These are phyloP conservation scores for Hemichromis elongatus DNA, from an alignment of 2,113 vertebrate species.

Conservation along the genomic window DNA sequence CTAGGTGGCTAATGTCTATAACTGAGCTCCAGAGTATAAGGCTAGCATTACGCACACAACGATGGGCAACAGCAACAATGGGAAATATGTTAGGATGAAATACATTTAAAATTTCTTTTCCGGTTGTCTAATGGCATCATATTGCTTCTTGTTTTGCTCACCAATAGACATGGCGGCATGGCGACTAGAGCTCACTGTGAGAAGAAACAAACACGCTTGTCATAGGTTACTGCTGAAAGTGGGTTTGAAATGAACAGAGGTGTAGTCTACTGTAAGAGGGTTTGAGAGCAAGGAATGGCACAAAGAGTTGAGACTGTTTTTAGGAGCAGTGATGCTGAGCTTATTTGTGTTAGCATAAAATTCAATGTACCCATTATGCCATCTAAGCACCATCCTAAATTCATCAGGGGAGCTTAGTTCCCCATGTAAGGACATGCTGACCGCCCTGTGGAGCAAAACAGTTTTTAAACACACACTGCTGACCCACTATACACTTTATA, in stretches of 20 bases:
- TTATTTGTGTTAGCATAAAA: slow-evolving; percentile 21
- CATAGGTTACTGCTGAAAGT: neutral
- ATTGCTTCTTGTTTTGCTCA: neutral
- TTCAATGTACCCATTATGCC: slow-evolving; percentile 35
- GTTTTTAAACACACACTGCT: slow-evolving; percentile 1
- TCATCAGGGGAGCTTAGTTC: slow-evolving; percentile 13
- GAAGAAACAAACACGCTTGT: neutral
- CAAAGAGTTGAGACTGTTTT: neutral
- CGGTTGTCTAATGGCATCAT: neutral
- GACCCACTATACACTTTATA: neutral
- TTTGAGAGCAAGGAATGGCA: neutral
- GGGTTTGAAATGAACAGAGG: neutral
- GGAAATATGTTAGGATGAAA: neutral
- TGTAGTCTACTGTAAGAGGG: neutral
- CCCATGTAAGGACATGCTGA: slow-evolving; percentile 40
- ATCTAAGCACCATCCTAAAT: slow-evolving; percentile 33
- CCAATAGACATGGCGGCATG: neutral
- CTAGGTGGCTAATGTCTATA: neutral
- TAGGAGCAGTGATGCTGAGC: neutral
- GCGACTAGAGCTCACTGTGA: neutral
- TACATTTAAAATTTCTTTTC: neutral
- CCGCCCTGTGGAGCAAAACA: slow-evolving; percentile 1
- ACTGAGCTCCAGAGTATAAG: neutral
- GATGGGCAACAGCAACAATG: neutral
- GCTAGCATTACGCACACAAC: neutral